Conservation (phyloP, 2,888 invertebrate species). For the Latrodectus elegans region DNA sequence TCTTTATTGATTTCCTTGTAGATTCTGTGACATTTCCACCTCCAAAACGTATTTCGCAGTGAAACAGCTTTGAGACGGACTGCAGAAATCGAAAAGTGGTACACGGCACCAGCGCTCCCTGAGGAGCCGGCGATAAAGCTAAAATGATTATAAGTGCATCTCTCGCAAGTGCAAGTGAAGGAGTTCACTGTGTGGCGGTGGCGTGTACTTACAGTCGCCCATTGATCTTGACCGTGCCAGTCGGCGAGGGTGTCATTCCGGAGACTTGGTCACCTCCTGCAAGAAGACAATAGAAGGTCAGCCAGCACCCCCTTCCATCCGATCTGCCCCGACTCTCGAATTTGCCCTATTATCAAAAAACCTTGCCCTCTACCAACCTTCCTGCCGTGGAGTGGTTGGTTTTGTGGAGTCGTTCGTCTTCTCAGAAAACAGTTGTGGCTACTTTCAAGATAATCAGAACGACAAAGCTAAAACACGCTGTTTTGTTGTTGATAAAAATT, state of each 20-base stretch:
- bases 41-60: too few species aligned
- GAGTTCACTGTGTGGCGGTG: conserved; percentile 8
- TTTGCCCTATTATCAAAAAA: neutral
- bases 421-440: conserved; percentile 13
- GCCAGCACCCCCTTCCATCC: conserved; percentile 42
- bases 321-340: conserved; percentile 36
- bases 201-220: conserved; percentile 61
- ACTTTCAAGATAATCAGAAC: neutral
- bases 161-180: conserved; percentile 9
- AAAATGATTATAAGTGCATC: neutral
- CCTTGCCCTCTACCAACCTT: conserved; percentile 5
- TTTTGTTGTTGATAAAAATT: neutral
- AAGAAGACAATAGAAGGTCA: conserved; percentile 60
- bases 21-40: too few species aligned
- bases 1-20: too few species aligned
- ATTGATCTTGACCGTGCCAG: conserved; percentile 62
- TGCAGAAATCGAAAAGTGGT: too few species aligned
- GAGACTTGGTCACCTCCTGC: conserved; percentile 60
- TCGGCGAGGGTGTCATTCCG: conserved; percentile 58
- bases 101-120: neutral
- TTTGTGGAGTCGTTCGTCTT: neutral
- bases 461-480: neutral
- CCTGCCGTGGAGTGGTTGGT: conserved; percentile 11
- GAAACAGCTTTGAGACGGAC: too few species aligned
- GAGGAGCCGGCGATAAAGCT: neutral